phyloP scores from a whole-genome alignment of 2,113 vertebrate species.

The Sinocyclocheilus rhinocerous region DNA sequence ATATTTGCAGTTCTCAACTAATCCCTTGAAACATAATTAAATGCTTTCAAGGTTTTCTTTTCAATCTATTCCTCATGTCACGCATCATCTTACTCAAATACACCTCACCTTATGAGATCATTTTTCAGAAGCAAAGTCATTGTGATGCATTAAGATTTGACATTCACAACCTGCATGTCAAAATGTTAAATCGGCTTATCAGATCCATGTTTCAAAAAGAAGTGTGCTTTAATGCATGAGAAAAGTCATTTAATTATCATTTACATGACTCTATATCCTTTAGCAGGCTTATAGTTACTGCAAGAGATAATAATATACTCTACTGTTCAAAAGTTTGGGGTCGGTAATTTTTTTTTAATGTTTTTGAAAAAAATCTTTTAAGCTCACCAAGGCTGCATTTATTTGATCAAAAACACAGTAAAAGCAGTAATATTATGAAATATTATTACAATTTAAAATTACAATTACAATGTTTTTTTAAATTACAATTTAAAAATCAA shows the following conservation, averaged over 20 bases:
- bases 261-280: not conserved
- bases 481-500: too few species aligned
- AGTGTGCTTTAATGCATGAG: not conserved
- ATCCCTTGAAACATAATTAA: constrained; percentile 2
- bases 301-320: not conserved
- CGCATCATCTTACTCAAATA: not conserved
- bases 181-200: constrained; percentile 3
- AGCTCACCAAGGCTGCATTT: too few species aligned
- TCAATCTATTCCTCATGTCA: not conserved
- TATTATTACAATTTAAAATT: too few species aligned
- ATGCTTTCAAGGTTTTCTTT: not conserved
- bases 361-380: not conserved
- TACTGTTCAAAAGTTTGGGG: not conserved
- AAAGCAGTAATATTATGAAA: too few species aligned
- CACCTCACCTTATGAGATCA: not conserved
- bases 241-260: not conserved
- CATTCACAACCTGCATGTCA: not conserved
- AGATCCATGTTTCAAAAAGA: not conserved
- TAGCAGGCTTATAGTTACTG: not conserved
- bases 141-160: not conserved
- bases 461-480: too few species aligned
- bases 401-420: too few species aligned
- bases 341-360: not conserved
- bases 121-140: constrained; percentile 2
- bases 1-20: not conserved